phyloP scores from a whole-genome alignment of 1,140 invertebrate genomes.

The Zaprionus nigranus region DNA sequence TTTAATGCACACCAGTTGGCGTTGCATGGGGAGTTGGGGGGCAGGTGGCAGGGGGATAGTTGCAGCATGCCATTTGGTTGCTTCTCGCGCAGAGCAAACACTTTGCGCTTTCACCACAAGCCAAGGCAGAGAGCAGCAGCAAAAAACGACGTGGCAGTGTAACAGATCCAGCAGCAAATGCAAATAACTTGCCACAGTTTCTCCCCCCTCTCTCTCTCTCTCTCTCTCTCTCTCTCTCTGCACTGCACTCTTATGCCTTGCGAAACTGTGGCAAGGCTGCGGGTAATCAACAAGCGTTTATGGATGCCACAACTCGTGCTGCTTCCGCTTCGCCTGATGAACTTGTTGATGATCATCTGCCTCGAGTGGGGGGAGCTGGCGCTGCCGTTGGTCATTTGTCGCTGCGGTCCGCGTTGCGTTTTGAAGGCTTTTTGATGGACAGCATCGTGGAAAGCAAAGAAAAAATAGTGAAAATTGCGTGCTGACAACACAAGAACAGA shows the following conservation, averaged over 20 bases:
- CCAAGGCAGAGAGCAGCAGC: conserved; percentile 19
- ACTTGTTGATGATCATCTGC: conserved; percentile 70
- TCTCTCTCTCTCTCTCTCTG: neutral
- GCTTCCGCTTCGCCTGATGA: conserved; percentile 54
- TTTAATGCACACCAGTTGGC: conserved; percentile 46
- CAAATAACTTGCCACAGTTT: conserved; percentile 67
- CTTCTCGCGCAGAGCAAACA: conserved; percentile 49
- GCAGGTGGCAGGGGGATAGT: neutral
- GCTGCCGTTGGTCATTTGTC: conserved; percentile 61
- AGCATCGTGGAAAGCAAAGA: conserved; percentile 7
- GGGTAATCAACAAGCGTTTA: conserved; percentile 82
- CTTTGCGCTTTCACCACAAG: conserved; percentile 66
- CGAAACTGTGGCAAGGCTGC: conserved; percentile 73
- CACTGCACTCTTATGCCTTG: neutral
- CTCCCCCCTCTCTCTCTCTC: neutral
- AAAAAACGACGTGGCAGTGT: conserved; percentile 56
- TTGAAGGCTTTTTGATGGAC: conserved; percentile 30
- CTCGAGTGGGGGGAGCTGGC: neutral
- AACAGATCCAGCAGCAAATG: conserved; percentile 77
- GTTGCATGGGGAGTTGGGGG: neutral
- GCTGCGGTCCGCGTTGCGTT: conserved; percentile 25
- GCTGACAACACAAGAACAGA: conserved; percentile 1
- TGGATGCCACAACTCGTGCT: conserved; percentile 49
- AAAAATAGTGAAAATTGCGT: neutral
- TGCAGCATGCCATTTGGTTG: conserved; percentile 18